These are phyloP conservation scores for Ectobius pallidus DNA, from an alignment of 2,888 invertebrate genomes.

Conservation along the genomic window DNA sequence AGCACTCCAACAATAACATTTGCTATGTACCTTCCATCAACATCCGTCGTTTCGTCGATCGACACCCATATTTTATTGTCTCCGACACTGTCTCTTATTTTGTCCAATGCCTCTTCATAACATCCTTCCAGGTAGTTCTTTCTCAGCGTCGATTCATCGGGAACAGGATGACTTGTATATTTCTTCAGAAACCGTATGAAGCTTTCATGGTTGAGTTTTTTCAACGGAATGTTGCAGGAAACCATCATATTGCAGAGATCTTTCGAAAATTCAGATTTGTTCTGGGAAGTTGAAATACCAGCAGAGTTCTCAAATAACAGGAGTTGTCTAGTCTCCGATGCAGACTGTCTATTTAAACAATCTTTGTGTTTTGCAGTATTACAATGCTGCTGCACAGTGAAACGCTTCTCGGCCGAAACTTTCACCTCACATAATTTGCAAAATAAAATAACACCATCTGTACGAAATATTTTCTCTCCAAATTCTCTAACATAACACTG, in stretches of 20 bases:
- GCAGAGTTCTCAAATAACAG: too few species aligned
- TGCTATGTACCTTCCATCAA: background rate
- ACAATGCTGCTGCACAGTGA: background rate
- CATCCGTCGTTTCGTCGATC: background rate
- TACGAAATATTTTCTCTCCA: constrained; percentile 4
- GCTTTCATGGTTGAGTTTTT: too few species aligned
- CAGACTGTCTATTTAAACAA: background rate
- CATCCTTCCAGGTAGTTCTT: background rate
- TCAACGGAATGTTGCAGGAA: too few species aligned
- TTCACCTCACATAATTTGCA: constrained; percentile 11
- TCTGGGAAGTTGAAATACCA: background rate
- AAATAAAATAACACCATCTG: background rate
- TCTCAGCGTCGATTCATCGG: background rate
- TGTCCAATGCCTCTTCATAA: background rate
- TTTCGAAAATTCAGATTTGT: too few species aligned
- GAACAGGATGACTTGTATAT: too few species aligned
- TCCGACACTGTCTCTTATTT: background rate
- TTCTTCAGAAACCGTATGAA: too few species aligned
- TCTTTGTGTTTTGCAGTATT: background rate
- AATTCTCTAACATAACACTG: too few species aligned
- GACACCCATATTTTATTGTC: constrained; percentile 4
- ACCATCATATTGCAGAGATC: too few species aligned
- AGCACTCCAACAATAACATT: background rate
- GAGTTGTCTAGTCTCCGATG: background rate
- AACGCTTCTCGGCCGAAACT: background rate